Evolutionary conservation across 2,888 invertebrate species (phyloP), one percentile per base, ranked within the genome.

Genomic region (Tupiocoris notatus): DNA sequence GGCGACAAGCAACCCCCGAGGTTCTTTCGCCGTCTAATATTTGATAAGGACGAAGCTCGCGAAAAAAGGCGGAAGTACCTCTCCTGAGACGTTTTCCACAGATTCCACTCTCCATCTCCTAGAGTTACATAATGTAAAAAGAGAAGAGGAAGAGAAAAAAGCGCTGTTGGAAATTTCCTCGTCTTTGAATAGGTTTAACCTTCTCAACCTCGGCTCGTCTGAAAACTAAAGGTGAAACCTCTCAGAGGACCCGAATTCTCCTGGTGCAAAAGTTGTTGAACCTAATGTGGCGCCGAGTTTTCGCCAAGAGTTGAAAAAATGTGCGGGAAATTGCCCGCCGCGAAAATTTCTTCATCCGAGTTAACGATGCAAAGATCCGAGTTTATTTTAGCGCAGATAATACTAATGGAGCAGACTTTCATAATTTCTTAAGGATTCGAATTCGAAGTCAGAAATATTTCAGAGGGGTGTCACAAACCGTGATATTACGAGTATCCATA

Each of bases 71-170:
- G 17, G 59, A 39, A 70, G 59, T 70, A 59, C 70, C 57, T 39
- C 39, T 39, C 39, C 70, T 59, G 58, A 21, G 59, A 24, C 70
- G 70, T 70, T 70, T 70, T 70, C 70, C 58, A 68, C 57, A 70
- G 70, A 70, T 70, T 70, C 70, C 20, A 21, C 39, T 70, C 59
- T 59, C 70, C 59, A 70, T 59, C 70, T 23, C 70, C 20, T 58
- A 59, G 12, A 70, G 22, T 70, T 70, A 20, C 70, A 70, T 70
- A 58, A 70, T 70, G 59, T 70, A 70, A 18, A n/a, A n/a, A 23
- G 25, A 16, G 70, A 22, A 25, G 39, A 39, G 39, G 39, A 12
- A 7, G 39, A n/a, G 39, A 39, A 39, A 39, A 39, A 39, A 39
- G 39, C 39, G 12, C n/a, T 7, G 39, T 12, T 7, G 6, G 39